phyloP scores from a whole-genome alignment of 2,113 vertebrate genomes.

The Micromys minutus region DNA sequence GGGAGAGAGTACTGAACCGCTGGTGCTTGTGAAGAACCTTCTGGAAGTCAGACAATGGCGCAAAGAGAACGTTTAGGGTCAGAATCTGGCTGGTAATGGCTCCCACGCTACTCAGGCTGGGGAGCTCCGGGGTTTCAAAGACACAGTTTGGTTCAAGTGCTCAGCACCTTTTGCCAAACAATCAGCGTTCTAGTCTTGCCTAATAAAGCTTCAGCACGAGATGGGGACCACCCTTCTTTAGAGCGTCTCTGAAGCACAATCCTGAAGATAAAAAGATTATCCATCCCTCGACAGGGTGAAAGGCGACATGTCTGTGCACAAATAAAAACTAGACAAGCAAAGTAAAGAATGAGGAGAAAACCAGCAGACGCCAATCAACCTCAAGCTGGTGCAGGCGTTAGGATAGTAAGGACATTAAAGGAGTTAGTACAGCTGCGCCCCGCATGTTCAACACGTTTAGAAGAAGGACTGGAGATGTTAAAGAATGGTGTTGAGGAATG shows the following conservation, averaged over 20 bases:
- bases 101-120: not conserved
- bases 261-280: conserved; percentile 22
- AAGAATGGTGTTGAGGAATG: not conserved
- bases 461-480: not conserved
- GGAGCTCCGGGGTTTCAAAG: not conserved
- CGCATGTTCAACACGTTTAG: not conserved
- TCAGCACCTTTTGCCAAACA: not conserved
- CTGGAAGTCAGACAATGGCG: not conserved
- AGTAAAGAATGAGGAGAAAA: conserved; percentile 12
- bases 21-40: not conserved
- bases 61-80: not conserved
- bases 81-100: not conserved
- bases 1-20: not conserved
- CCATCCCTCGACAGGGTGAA: not conserved
- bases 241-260: not conserved
- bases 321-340: not conserved
- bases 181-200: not conserved
- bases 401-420: not conserved
- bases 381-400: not conserved
- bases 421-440: not conserved
- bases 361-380: not conserved
- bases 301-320: not conserved
- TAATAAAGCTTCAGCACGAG: not conserved
- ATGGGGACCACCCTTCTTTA: not conserved
- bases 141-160: no score